Evolutionary conservation across 2,888 invertebrate genomes (phyloP), one percentile per base, ranked within the genome.

Genomic region (Drosophila infuscata): DNA sequence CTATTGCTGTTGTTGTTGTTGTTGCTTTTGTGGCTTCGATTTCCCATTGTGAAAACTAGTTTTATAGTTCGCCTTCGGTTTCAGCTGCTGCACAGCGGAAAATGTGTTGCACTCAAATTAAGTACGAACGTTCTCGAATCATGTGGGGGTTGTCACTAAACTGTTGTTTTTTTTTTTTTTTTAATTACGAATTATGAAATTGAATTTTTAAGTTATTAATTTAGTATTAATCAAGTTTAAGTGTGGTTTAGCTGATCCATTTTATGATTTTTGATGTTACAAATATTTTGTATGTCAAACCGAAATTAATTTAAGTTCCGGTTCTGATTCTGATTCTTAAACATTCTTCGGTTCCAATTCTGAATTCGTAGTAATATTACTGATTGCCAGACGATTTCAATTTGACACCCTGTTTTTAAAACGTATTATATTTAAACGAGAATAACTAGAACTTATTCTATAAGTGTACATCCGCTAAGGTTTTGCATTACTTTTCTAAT

Each of bases 41-140:
- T 88, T 86, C 65, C 46, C 75, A 81, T 76, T 79, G 78, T 68
- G 77, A 71, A 76, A 79, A 78, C 81, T 77, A 71, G 77, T 76
- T 88, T 83, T 61, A 59, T 57, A 25, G 25, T 56, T 29, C 17
- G 36, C 11, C 38, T 54, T 36, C 2, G 29, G 36, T 29, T 38
- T 12, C 38, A 56, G 12, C 29, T 35, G 15, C 11, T 25, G 35
- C 53, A 54, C 25, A 36, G 54, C 36, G 3, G 3, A 53, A 20
- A 53, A 20, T 8, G 15, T 20, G 15, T 20, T 20, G 15, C 32
- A 33, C 30, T n/a, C 7, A 25, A 46, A 12, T 41, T n/a, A 41
- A 41, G n/a, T 5, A n/a, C 20, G 25, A 46, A 2, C 12, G 11
- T 43, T 46, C 20, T 25, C 20, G 20, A 46, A 25, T 49, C 29